A percentile compares a stretch with the other conserved stretches of the same genome.
Conservation (phyloP, 2,797 vertebrate genomes). For the Malacoraja senta region DNA sequence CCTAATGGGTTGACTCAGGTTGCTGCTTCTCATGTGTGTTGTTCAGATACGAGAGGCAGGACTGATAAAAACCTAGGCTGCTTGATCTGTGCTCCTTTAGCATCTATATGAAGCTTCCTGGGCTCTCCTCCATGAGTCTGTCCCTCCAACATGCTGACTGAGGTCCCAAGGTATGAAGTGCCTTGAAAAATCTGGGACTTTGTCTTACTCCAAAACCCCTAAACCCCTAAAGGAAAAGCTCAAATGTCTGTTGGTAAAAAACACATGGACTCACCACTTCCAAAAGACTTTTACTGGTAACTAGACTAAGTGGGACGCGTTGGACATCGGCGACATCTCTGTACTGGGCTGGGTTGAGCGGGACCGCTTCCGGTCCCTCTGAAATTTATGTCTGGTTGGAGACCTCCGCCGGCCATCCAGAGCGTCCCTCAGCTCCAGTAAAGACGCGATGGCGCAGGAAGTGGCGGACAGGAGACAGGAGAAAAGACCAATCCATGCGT, state of each 20-base stretch:
- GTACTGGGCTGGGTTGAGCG: too few relatives aligned
- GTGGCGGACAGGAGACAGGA: too few relatives aligned
- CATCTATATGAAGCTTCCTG: rapidly evolving
- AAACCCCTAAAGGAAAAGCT: neutral
- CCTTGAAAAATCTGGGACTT: neutral
- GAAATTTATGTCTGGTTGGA: too few relatives aligned
- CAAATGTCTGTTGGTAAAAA: neutral
- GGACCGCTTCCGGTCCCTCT: too few relatives aligned
- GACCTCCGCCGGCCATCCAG: too few relatives aligned
- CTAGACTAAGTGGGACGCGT: neutral
- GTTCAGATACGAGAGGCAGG: neutral
- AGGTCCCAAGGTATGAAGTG: neutral
- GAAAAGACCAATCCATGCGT: too few relatives aligned
- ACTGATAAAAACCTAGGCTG: neutral
- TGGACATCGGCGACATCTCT: too few relatives aligned
- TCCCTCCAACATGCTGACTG: neutral
- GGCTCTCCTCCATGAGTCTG: too few relatives aligned
- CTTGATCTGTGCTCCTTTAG: neutral
- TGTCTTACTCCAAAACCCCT: neutral
- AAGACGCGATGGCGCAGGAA: too few relatives aligned
- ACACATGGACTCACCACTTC: neutral
- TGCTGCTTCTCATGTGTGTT: neutral
- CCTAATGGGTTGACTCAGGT: too few relatives aligned
- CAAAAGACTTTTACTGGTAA: neutral
- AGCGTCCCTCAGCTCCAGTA: too few relatives aligned